These are phyloP conservation scores for Nothocercus nigrocapillus DNA, from an alignment of 2,113 vertebrate species.

Conservation along the genomic window DNA sequence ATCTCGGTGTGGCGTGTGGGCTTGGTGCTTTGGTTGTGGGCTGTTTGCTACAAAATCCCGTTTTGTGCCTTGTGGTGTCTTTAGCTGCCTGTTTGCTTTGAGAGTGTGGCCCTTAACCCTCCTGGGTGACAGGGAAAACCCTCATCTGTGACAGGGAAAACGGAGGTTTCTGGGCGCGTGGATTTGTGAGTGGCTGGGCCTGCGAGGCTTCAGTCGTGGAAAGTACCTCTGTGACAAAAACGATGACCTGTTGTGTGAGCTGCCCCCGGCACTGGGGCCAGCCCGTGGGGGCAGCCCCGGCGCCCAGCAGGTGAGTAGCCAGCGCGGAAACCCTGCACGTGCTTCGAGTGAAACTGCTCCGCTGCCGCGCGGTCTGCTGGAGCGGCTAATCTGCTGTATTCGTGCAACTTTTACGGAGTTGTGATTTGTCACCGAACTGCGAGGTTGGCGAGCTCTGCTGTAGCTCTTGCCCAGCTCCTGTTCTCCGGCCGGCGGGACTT, in stretches of 20 bases:
- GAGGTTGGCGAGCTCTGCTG: fast-evolving
- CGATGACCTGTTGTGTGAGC: fast-evolving
- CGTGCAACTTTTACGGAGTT: background rate
- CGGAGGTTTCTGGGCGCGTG: background rate
- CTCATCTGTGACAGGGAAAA: background rate
- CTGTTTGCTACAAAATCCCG: background rate
- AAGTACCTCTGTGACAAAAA: background rate
- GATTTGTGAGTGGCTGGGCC: background rate
- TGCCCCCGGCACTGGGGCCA: background rate
- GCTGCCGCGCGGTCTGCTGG: fast-evolving
- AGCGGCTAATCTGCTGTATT: fast-evolving
- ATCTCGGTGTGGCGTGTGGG: too few species aligned
- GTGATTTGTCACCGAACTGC: background rate
- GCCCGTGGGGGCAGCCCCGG: fast-evolving
- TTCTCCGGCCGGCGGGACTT: background rate
- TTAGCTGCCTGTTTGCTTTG: background rate
- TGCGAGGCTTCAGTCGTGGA: background rate
- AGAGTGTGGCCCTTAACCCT: background rate
- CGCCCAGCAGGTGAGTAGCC: fast-evolving
- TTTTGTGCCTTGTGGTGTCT: fast-evolving
- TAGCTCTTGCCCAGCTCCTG: background rate
- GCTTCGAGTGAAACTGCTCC: background rate
- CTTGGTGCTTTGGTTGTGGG: too few species aligned
- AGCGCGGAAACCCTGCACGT: background rate
- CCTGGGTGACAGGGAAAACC: background rate